Percentiles rank a stretch among this genome's conserved stretches.
These are phyloP conservation scores for Tachina lurida DNA, from an alignment of 2,888 invertebrate species.

Conservation along the genomic window DNA sequence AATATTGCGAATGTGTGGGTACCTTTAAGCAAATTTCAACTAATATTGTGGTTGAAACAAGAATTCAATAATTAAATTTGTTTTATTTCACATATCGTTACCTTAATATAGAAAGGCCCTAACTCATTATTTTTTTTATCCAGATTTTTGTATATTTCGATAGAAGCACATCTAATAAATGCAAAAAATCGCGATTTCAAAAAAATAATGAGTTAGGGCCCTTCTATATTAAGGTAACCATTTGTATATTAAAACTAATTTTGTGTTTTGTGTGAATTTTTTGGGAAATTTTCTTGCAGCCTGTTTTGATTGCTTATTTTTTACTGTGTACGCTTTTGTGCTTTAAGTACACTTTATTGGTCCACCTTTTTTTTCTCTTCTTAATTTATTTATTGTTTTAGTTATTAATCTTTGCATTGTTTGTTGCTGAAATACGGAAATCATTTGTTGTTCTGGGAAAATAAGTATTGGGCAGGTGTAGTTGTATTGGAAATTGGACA, in stretches of 20 bases:
- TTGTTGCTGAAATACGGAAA: constrained; percentile 59
- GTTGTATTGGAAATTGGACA: not conserved
- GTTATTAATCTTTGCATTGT: constrained; percentile 8
- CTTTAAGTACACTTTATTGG: constrained; percentile 34
- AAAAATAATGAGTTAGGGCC: too few species aligned
- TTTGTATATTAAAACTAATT: not conserved
- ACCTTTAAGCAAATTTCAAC: not conserved
- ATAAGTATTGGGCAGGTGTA: constrained; percentile 10
- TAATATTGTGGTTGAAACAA: constrained; percentile 1
- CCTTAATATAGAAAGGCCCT: too few species aligned
- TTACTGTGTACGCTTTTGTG: not conserved
- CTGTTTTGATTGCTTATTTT: not conserved
- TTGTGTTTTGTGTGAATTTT: constrained; percentile 33
- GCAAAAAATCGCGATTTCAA: too few species aligned
- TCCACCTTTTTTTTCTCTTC: constrained; percentile 1
- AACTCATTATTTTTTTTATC: too few species aligned
- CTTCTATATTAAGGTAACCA: too few species aligned
- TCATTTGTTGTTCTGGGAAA: constrained; percentile 60
- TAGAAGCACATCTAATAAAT: too few species aligned
- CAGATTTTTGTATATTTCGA: too few species aligned
- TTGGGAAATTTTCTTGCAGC: not conserved
- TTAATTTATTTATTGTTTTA: constrained; percentile 6
- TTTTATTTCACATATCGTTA: constrained; percentile 18
- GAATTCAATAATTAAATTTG: not conserved
- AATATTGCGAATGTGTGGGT: too few species aligned